phyloP scores from a whole-genome alignment of 2,888 invertebrate species.

The Julus scanicus region DNA sequence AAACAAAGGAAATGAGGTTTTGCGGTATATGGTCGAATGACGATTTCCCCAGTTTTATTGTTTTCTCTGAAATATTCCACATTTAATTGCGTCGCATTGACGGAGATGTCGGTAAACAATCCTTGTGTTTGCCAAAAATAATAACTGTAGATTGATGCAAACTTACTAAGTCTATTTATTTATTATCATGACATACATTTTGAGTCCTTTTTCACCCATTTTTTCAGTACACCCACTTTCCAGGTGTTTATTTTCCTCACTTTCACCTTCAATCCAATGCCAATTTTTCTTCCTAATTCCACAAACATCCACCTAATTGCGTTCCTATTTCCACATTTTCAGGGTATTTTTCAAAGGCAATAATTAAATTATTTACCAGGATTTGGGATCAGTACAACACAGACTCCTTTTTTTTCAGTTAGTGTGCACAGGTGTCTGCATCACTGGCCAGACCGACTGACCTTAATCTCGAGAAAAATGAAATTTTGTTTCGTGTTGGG shows the following conservation, averaged over 20 bases:
- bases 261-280: slow-evolving; percentile 28
- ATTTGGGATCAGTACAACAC: slow-evolving; percentile 5
- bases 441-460: background rate
- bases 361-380: background rate
- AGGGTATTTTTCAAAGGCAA: background rate
- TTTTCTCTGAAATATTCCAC: background rate
- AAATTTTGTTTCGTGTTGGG: background rate
- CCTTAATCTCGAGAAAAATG: background rate
- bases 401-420: background rate
- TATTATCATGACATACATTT: slow-evolving; percentile 15
- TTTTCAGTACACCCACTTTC: slow-evolving; percentile 8
- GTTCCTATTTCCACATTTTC: slow-evolving; percentile 9
- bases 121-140: background rate
- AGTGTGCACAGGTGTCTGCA: slow-evolving; percentile 18
- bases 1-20: slow-evolving; percentile 20
- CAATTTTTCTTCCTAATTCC: slow-evolving; percentile 17
- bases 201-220: background rate
- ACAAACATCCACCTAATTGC: background rate
- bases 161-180: background rate
- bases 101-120: background rate
- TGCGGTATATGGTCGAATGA: background rate
- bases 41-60: background rate
- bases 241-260: slow-evolving; percentile 30
- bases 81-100: background rate
- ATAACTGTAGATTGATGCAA: background rate